phyloP scores from a whole-genome alignment of 2,888 invertebrate genomes.

The Oscheius sp. region DNA sequence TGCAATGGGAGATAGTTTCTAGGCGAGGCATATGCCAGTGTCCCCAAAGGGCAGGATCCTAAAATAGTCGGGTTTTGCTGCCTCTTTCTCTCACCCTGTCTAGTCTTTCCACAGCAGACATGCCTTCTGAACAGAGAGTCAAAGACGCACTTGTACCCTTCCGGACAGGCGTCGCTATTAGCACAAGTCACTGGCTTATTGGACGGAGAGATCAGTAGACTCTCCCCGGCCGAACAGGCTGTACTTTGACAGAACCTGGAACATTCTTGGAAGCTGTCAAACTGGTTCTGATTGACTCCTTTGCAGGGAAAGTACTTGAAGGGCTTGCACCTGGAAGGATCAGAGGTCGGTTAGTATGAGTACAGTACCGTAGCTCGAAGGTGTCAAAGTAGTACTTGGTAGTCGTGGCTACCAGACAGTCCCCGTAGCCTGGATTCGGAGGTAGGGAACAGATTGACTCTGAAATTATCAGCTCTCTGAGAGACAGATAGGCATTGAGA shows the following conservation, averaged over 20 bases:
- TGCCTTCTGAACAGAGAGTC: constrained; percentile 53
- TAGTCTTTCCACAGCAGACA: constrained; percentile 51
- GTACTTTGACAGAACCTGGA: constrained; percentile 53
- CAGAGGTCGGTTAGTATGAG: neutral
- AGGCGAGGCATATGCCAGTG: constrained; percentile 44
- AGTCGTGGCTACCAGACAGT: constrained; percentile 47
- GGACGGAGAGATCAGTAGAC: constrained; percentile 44
- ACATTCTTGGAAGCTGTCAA: constrained; percentile 48
- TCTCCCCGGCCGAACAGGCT: constrained; percentile 52
- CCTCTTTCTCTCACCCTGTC: constrained; percentile 19
- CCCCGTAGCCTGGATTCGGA: constrained; percentile 56
- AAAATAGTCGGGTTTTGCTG: constrained; percentile 11
- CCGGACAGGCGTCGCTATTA: constrained; percentile 40
- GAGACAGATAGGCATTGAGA: neutral
- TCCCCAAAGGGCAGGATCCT: constrained; percentile 56
- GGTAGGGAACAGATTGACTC: constrained; percentile 57
- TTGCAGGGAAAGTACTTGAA: constrained; percentile 52
- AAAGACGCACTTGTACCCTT: constrained; percentile 52
- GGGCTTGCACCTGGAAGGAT: constrained; percentile 49
- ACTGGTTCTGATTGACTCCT: constrained; percentile 51
- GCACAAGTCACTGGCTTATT: constrained; percentile 49
- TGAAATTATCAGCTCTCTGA: constrained; percentile 17
- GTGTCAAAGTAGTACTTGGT: constrained; percentile 54
- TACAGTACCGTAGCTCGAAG: constrained; percentile 43
- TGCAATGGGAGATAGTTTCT: constrained; percentile 42